Percentiles rank a stretch among this genome's conserved stretches.
phyloP scores from a whole-genome alignment of 1,140 invertebrate genomes.

The Belonocnema kinseyi region DNA sequence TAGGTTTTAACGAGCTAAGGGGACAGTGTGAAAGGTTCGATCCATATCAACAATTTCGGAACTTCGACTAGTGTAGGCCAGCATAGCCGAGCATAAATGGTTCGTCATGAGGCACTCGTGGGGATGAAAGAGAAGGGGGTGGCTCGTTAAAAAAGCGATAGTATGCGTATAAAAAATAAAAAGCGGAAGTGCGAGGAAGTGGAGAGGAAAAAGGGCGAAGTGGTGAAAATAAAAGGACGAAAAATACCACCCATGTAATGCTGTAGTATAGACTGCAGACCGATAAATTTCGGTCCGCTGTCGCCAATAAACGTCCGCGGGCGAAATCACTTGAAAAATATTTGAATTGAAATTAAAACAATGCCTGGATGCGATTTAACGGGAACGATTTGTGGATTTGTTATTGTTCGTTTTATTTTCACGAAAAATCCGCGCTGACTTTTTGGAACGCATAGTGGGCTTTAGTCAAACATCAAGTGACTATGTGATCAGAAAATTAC shows the following conservation, averaged over 20 bases:
- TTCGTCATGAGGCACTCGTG: constrained; percentile 12
- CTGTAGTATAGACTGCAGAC: constrained; percentile 12
- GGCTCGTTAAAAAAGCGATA: constrained; percentile 18
- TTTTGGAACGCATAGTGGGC: neutral
- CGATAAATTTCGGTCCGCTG: constrained; percentile 25
- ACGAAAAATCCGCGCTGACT: neutral
- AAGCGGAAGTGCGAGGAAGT: constrained; percentile 1
- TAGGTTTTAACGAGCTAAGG: constrained; percentile 19
- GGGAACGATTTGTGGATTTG: neutral
- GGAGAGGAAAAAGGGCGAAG: neutral
- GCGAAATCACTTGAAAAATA: constrained; percentile 22
- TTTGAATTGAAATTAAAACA: constrained; percentile 26
- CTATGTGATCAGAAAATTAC: neutral
- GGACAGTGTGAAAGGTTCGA: constrained; percentile 16
- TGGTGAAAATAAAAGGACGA: constrained; percentile 14
- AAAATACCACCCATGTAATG: constrained; percentile 3
- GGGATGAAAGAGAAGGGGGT: neutral
- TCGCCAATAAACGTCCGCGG: constrained; percentile 19
- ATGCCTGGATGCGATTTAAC: constrained; percentile 17
- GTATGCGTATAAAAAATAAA: constrained; percentile 23
- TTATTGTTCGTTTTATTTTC: neutral
- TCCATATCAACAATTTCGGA: constrained; percentile 20
- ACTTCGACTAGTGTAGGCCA: neutral
- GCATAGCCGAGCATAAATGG: constrained; percentile 16
- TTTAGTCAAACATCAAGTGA: neutral